Conservation (phyloP, 2,113 vertebrate genomes). For the Oncorhynchus kisutch region DNA sequence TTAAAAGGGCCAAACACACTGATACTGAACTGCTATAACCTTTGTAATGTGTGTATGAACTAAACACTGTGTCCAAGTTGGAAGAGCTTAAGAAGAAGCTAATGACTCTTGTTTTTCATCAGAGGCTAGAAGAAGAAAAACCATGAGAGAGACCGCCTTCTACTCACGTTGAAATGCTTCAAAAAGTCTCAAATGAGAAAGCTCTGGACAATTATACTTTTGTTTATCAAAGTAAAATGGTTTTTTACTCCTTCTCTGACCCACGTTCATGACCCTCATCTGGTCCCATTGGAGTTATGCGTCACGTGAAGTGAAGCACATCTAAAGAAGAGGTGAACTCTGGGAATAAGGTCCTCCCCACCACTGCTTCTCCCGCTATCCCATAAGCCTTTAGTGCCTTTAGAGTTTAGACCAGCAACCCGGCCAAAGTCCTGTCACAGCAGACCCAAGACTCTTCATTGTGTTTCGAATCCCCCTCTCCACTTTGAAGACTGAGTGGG, state of each 20-base stretch:
- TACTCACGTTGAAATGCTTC: neutral
- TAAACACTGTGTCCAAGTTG: neutral
- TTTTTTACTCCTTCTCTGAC: too few relatives aligned
- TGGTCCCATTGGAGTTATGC: neutral
- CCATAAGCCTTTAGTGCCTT: constrained; percentile 32
- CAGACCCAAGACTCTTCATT: constrained; percentile 18
- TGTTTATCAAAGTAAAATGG: too few relatives aligned
- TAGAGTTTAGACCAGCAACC: constrained; percentile 12
- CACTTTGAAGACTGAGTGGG: too few relatives aligned
- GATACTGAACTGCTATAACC: neutral
- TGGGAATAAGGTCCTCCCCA: constrained; percentile 29
- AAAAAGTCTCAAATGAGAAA: too few relatives aligned
- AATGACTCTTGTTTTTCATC: constrained; percentile 4
- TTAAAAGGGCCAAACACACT: neutral
- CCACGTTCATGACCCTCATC: constrained; percentile 1
- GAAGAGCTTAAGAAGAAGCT: neutral
- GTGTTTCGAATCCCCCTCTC: neutral
- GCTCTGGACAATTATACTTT: too few relatives aligned
- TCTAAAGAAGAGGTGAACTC: constrained; percentile 38
- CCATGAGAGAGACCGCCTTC: neutral
- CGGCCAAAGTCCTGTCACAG: constrained; percentile 14
- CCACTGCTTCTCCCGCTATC: too few relatives aligned
- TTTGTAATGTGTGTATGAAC: neutral
- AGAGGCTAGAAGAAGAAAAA: neutral
- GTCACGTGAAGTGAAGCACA: neutral